Evolutionary conservation across 2,113 vertebrate genomes (phyloP).

Genomic region (Charadrius vociferus): DNA sequence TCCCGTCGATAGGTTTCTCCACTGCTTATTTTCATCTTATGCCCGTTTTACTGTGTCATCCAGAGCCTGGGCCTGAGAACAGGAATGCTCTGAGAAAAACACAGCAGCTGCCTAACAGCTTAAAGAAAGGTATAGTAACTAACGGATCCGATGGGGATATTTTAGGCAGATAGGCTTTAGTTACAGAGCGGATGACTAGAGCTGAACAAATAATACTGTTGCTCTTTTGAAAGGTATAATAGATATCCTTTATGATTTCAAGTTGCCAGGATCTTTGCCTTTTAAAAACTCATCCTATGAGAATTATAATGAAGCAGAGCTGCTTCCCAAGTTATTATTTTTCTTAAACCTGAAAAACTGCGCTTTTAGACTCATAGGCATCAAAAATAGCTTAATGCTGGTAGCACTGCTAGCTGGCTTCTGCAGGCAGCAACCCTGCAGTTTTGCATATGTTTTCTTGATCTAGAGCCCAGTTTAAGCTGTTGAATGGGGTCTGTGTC

Average conservation of each 20-base stretch:
- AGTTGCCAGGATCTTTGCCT: neutral
- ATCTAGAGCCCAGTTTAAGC: conserved; percentile 68
- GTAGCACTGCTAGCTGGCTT: conserved; percentile 3
- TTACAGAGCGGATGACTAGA: neutral
- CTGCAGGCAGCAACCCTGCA: conserved; percentile 29
- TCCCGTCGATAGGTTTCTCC: neutral
- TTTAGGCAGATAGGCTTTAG: conserved; percentile 4
- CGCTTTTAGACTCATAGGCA: neutral
- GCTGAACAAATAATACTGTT: neutral
- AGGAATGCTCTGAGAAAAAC: neutral
- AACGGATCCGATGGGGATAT: neutral
- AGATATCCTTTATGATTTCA: neutral
- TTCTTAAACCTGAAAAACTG: conserved; percentile 7
- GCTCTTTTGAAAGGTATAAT: neutral
- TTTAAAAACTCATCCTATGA: neutral
- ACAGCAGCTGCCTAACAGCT: neutral
- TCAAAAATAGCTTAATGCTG: neutral
- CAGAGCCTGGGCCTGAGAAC: neutral
- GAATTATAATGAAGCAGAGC: conserved; percentile 15
- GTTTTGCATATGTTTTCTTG: conserved; percentile 62
- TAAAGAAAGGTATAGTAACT: neutral
- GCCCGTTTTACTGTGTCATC: neutral
- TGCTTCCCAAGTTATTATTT: neutral
- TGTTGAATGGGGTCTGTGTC: conserved; percentile 52
- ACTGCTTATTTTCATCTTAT: neutral